These are phyloP conservation scores for Trichomycterus rosablanca DNA, from an alignment of 2,113 vertebrate genomes.

Conservation along the genomic window DNA sequence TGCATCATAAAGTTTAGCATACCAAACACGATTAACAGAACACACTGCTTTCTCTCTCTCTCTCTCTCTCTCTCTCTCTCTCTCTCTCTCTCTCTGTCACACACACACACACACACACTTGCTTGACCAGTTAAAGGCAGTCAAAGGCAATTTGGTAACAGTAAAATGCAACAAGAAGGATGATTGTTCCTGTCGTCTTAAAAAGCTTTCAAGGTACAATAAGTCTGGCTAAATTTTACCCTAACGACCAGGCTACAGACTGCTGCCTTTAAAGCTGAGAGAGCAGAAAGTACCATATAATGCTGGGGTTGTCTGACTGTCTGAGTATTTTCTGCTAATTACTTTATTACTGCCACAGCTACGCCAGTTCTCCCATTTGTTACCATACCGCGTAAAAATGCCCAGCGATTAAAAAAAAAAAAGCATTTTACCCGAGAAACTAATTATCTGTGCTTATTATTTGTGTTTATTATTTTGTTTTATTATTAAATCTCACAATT, in stretches of 20 bases:
- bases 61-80: no score
- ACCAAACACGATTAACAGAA: constrained; percentile 27
- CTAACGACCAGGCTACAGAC: constrained; percentile 14
- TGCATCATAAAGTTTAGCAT: constrained; percentile 24
- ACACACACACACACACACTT: constrained; percentile 12
- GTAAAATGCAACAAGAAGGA: neutral
- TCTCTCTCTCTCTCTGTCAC: no score
- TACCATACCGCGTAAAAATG: constrained; percentile 29
- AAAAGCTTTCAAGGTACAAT: constrained; percentile 21
- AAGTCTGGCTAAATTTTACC: neutral
- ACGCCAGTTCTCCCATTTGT: constrained; percentile 82
- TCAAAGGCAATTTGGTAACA: neutral
- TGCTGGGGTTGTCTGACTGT: constrained; percentile 82
- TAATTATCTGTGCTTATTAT: no score
- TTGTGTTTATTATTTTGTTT: no score
- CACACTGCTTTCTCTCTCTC: constrained; percentile 7
- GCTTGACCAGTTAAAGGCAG: neutral
- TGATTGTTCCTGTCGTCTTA: constrained; percentile 4
- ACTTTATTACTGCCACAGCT: constrained; percentile 92
- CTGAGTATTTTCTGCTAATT: constrained; percentile 88
- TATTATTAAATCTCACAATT: no score
- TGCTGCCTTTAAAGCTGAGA: constrained; percentile 79
- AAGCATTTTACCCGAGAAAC: no score
- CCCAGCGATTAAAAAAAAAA: no score
- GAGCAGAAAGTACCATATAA: constrained; percentile 79